Base-by-base conservation (phyloP, 2,113 vertebrate species). In the Myotis yumanensis region DNA sequence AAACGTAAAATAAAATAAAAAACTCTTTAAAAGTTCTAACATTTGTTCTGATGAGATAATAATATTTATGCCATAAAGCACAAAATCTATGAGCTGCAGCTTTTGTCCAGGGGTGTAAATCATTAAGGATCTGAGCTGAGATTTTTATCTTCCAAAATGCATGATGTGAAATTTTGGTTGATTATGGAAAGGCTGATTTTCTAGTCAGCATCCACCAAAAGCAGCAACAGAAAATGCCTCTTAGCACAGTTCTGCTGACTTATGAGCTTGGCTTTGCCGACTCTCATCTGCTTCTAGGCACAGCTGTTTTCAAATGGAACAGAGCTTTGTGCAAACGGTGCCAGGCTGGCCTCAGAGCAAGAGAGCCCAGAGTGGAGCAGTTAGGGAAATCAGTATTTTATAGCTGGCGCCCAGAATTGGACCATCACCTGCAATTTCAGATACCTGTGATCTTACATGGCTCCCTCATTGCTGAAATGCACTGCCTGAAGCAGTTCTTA, bases 161-260 rank as follows among this genome's bases (percentile, higher is more conserved):
- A 94, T 20, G 54, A 75, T 90, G 54, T 57, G 86, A 93, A 95
- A 79, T 91, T 91, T 95, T 69, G 77, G 88, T 95, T 97, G 93
- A 97, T 97, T 97, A 80, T 89, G 76, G 87, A 91, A 46, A 96
- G 79, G 92, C 73, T 96, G 92, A 95, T 95, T 96, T 96, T 90
- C 97, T 90, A 82, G 95, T 97, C 95, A 97, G 96, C 96, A 97
- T 71, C 95, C 96, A 96, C 96, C 96, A 97, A 97, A 97, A 97
- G 92, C 96, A 95, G 97, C 90, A 84, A 94, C 94, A 94, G 94
- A 96, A 96, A 96, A 95, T 66, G 96, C 83, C 97, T 95, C 96
- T 91, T 57, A 81, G 95, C 94, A 94, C 83, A 96, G 90, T 97
- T 97, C 95, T 92, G 94, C 96, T 97, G 97, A 97, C 97, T 97